Evolutionary conservation across 2,797 vertebrate species (phyloP).

Genomic region (Chromobotia macracanthus): DNA sequence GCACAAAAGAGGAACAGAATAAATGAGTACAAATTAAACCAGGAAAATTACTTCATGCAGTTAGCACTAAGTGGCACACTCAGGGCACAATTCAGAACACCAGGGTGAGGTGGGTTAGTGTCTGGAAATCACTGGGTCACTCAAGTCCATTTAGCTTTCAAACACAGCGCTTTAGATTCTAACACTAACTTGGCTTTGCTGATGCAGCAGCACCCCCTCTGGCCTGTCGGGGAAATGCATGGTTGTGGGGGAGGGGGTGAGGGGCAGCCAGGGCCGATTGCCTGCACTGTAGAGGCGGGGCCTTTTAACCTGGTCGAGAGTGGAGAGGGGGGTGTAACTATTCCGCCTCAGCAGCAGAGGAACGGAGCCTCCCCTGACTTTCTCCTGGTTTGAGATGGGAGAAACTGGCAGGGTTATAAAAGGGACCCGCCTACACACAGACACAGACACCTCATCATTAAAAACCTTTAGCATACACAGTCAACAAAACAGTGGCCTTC

Average conservation of each 20-base stretch:
- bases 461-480: neutral
- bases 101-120: conserved; percentile 35
- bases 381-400: conserved; percentile 80
- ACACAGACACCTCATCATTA: conserved; percentile 15
- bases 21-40: conserved; percentile 3
- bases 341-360: conserved; percentile 89
- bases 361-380: conserved; percentile 76
- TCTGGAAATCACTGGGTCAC: conserved; percentile 55
- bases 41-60: conserved; percentile 27
- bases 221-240: conserved; percentile 77
- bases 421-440: conserved; percentile 8
- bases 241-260: conserved; percentile 80
- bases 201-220: conserved; percentile 79
- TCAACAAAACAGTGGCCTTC: neutral
- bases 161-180: conserved; percentile 65
- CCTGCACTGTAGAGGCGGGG: conserved; percentile 93
- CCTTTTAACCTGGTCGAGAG: conserved; percentile 87
- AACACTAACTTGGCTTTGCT: conserved; percentile 86
- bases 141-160: conserved; percentile 57
- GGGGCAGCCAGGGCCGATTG: conserved; percentile 86
- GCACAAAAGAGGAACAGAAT: conserved; percentile 33
- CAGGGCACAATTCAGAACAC: conserved; percentile 33
- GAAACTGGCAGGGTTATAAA: conserved; percentile 71
- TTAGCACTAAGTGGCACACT: conserved; percentile 22
- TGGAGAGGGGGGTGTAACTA: conserved; percentile 95